Evolutionary conservation across 2,797 vertebrate genomes (phyloP).

Genomic region (Enteromius argenteus): DNA sequence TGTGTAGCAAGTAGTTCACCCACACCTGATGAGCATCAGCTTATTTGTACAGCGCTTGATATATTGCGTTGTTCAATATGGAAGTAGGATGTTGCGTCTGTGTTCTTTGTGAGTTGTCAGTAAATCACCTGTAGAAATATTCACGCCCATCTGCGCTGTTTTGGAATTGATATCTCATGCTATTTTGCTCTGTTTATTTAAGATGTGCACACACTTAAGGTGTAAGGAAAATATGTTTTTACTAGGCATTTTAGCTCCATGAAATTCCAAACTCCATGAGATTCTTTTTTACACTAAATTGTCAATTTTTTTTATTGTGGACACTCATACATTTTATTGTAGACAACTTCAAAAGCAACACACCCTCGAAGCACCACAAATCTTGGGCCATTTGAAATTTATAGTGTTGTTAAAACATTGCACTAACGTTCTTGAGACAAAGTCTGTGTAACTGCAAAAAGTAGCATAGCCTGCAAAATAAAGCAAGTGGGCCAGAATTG

Average conservation of each 20-base stretch:
- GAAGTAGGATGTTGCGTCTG: too few species aligned
- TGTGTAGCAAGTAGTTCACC: too few species aligned
- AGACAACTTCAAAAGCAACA: background rate
- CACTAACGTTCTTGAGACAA: background rate
- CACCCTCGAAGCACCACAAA: background rate
- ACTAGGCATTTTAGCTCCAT: background rate
- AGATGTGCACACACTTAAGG: background rate
- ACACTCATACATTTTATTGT: background rate
- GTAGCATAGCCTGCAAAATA: background rate
- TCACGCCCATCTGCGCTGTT: too few species aligned
- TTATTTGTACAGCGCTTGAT: too few species aligned
- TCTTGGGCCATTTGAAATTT: background rate
- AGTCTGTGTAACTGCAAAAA: background rate
- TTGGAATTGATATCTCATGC: too few species aligned
- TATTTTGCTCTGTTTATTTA: background rate
- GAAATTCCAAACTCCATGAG: too few species aligned
- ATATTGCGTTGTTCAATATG: too few species aligned
- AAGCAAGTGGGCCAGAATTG: background rate
- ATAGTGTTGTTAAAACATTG: background rate
- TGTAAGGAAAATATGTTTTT: background rate
- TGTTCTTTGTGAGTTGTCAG: too few species aligned
- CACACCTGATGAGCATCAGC: too few species aligned
- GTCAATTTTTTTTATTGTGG: background rate
- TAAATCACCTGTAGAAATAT: too few species aligned
- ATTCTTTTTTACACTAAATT: background rate